A percentile compares a stretch with the other conserved stretches of the same genome.
These are phyloP conservation scores for Venustaconcha ellipsiformis DNA, from an alignment of 1,140 invertebrate species.

Conservation along the genomic window DNA sequence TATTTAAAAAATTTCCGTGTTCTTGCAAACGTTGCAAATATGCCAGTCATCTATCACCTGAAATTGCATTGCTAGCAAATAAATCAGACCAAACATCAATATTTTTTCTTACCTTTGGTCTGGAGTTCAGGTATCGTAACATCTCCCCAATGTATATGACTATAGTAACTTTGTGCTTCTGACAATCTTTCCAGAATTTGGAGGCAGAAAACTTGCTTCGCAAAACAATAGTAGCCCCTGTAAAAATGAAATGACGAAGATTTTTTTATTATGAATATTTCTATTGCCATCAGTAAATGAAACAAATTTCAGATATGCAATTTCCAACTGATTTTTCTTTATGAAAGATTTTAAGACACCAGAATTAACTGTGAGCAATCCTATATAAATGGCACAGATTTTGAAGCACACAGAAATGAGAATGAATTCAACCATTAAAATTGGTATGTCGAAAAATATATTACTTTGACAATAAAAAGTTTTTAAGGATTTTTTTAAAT, in stretches of 20 bases:
- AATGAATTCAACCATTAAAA: no score
- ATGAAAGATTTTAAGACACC: neutral
- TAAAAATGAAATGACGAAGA: neutral
- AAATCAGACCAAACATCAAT: neutral
- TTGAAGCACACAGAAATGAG: no score
- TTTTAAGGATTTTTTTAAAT: no score
- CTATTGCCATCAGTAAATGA: neutral
- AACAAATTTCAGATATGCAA: neutral
- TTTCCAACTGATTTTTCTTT: neutral
- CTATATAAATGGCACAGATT: no score
- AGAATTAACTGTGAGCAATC: no score
- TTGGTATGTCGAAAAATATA: no score
- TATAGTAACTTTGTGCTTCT: constrained; percentile 9
- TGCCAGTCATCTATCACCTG: no score
- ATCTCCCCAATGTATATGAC: constrained; percentile 25
- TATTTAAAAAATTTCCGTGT: no score
- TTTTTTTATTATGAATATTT: neutral
- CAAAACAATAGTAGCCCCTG: constrained; percentile 13
- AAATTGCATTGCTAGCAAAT: no score
- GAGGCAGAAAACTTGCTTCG: constrained; percentile 16
- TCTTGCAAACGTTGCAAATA: no score
- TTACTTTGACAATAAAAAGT: no score
- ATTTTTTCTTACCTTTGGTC: neutral
- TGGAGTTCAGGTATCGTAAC: constrained; percentile 23
- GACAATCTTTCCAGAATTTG: constrained; percentile 15